Percentiles rank a stretch among this genome's conserved stretches.
Evolutionary conservation across 2,113 vertebrate species (phyloP).

Genomic region (Pedionomus torquatus): DNA sequence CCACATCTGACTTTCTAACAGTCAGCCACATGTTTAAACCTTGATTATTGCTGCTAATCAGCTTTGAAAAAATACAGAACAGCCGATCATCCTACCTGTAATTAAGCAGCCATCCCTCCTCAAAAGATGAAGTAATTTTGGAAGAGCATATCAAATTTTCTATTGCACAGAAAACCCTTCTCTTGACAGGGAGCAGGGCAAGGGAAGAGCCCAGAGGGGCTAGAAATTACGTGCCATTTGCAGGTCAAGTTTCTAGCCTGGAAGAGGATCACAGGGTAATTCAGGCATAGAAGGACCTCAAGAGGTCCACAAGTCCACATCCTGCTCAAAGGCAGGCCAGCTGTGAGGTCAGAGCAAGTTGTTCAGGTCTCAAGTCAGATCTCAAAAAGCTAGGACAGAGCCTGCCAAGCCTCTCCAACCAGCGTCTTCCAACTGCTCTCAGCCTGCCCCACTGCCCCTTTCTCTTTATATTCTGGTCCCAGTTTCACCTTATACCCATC

Average conservation of each 20-base stretch:
- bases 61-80: not conserved
- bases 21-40: not conserved
- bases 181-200: not conserved
- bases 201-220: not conserved
- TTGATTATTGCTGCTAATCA: not conserved
- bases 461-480: not conserved
- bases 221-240: not conserved
- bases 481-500: not conserved
- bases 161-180: not conserved
- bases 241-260: not conserved
- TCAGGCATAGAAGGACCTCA: too few relatives aligned
- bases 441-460: not conserved
- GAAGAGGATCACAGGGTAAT: not conserved
- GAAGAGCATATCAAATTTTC: not conserved
- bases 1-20: not conserved
- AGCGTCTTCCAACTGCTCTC: not conserved
- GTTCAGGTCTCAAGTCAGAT: not conserved
- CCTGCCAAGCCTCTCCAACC: not conserved
- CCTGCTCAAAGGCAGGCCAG: not conserved
- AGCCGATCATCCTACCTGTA: not conserved
- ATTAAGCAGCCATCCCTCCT: not conserved
- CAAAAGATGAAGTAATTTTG: not conserved
- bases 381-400: not conserved
- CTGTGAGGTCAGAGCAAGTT: not conserved
- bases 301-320: accelerated